Conservation (phyloP, 2,113 vertebrate species). For the Zeus faber region DNA sequence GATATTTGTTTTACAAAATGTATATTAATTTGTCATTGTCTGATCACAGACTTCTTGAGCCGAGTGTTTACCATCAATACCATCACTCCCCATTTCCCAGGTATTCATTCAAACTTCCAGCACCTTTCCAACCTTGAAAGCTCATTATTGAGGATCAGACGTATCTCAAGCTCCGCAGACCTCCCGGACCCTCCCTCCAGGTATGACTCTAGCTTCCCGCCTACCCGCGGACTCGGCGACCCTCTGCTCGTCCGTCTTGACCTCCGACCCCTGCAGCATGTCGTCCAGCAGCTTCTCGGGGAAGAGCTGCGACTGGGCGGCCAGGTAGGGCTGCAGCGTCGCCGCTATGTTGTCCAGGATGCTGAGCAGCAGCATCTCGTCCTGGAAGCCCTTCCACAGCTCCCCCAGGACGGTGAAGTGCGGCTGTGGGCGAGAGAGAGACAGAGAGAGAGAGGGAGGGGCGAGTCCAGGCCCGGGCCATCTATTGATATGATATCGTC, state of each 20-base stretch:
- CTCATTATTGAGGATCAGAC: neutral
- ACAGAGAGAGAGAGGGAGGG: no score
- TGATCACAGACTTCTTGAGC: neutral
- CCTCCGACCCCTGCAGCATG: constrained; percentile 70
- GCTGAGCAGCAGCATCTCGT: constrained; percentile 81
- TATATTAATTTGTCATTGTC: no score
- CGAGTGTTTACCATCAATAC: neutral
- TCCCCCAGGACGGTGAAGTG: constrained; percentile 79
- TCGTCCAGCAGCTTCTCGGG: constrained; percentile 66
- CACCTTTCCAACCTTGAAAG: no score
- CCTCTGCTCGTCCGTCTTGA: constrained; percentile 83
- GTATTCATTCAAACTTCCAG: neutral
- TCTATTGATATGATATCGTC: no score
- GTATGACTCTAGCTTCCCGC: neutral
- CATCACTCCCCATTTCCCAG: neutral
- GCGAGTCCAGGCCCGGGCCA: no score
- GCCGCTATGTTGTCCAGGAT: constrained; percentile 74
- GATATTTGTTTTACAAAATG: no score
- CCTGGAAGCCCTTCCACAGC: constrained; percentile 82
- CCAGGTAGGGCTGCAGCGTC: constrained; percentile 77
- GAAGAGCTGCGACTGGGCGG: constrained; percentile 72
- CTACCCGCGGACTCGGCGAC: constrained; percentile 79
- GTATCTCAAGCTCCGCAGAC: neutral
- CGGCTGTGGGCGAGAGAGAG: constrained; percentile 71
- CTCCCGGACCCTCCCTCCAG: no score